Conservation (phyloP, 2,113 vertebrate genomes). For the Solenodon paradoxus region DNA sequence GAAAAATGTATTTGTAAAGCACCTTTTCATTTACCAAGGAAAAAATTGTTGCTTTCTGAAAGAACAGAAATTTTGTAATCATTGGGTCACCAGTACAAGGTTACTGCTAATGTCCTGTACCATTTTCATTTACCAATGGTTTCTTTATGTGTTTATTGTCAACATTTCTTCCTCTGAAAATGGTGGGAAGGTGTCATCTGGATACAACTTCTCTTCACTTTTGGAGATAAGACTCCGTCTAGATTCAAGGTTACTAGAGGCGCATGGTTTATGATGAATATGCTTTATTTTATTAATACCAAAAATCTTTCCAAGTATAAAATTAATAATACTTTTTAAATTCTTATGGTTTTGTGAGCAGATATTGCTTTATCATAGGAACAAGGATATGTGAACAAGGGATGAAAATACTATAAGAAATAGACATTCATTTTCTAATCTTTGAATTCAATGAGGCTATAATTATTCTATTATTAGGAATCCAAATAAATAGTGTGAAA, state of each 20-base stretch:
- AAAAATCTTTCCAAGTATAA: no score
- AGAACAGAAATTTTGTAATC: neutral
- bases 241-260: neutral
- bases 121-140: neutral
- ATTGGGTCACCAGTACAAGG: neutral
- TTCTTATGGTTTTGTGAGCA: neutral
- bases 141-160: neutral
- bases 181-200: accelerated
- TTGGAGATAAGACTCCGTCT: neutral
- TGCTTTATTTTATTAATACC: neutral
- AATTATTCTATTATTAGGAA: neutral
- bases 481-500: neutral
- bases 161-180: neutral
- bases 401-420: neutral
- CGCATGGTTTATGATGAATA: neutral
- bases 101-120: neutral
- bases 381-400: neutral
- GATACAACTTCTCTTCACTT: accelerated
- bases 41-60: neutral
- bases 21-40: neutral
- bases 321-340: neutral
- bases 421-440: neutral
- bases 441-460: neutral
- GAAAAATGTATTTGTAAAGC: neutral
- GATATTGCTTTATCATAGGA: neutral